Percentiles rank a stretch among this genome's conserved stretches.
These are phyloP conservation scores for Scotopteryx bipunctaria DNA, from an alignment of 2,888 invertebrate species.

Conservation along the genomic window DNA sequence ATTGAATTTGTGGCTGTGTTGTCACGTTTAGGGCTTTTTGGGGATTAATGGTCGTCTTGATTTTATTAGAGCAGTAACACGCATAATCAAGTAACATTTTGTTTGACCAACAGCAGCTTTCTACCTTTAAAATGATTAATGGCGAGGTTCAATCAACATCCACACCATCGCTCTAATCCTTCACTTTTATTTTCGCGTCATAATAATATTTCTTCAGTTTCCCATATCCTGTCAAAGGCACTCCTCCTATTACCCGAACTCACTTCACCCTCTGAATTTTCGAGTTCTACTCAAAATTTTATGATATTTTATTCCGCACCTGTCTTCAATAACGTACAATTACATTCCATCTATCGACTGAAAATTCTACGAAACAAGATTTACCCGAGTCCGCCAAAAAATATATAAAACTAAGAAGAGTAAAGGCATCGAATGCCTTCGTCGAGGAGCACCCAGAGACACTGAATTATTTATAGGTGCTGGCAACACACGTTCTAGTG, in stretches of 20 bases:
- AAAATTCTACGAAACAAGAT: slow-evolving; percentile 37
- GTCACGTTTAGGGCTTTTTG: slow-evolving; percentile 24
- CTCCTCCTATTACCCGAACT: slow-evolving; percentile 8
- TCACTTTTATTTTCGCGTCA: neutral
- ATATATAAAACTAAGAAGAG: slow-evolving; percentile 26
- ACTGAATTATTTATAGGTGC: slow-evolving; percentile 73
- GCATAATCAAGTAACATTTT: neutral
- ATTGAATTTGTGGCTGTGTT: slow-evolving; percentile 29
- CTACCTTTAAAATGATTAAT: neutral
- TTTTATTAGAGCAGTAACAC: slow-evolving; percentile 20
- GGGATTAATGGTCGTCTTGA: slow-evolving; percentile 23
- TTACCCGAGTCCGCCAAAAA: slow-evolving; percentile 29
- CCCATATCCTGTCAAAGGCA: slow-evolving; percentile 11
- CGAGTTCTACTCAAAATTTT: slow-evolving; percentile 22
- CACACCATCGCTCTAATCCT: neutral
- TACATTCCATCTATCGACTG: slow-evolving; percentile 35
- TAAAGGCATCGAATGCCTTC: slow-evolving; percentile 28
- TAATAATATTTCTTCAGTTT: slow-evolving; percentile 4
- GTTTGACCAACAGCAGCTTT: neutral
- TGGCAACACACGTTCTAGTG: slow-evolving; percentile 62
- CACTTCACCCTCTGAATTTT: slow-evolving; percentile 22
- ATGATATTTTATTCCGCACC: slow-evolving; percentile 31
- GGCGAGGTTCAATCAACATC: neutral
- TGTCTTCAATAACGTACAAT: slow-evolving; percentile 34
- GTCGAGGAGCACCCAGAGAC: slow-evolving; percentile 31